A percentile compares a stretch with the other conserved stretches of the same genome.
Evolutionary conservation across 2,888 invertebrate genomes (phyloP).

Genomic region (Morpho helenor): DNA sequence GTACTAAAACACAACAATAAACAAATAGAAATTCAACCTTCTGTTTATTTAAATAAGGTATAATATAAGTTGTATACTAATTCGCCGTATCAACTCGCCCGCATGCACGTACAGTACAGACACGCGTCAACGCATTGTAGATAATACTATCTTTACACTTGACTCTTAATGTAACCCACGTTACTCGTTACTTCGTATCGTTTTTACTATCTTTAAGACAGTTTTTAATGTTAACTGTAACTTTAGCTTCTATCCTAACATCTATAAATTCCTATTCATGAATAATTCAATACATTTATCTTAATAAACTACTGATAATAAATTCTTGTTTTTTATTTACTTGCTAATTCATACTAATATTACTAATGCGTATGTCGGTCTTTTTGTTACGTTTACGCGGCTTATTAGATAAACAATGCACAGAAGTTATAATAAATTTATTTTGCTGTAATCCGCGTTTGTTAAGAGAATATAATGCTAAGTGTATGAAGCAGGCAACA

Average conservation of each 20-base stretch:
- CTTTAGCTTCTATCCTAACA: background rate
- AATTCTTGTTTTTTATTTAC: no score
- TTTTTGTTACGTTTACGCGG: background rate
- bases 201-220: slow-evolving; percentile 7
- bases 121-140: slow-evolving; percentile 61
- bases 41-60: slow-evolving; percentile 24
- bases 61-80: slow-evolving; percentile 10
- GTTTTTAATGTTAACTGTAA: slow-evolving; percentile 11
- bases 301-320: no score
- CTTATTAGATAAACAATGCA: background rate
- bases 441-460: no score
- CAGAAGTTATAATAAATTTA: no score
- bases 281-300: no score
- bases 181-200: slow-evolving; percentile 13
- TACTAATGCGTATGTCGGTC: background rate
- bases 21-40: slow-evolving; percentile 29
- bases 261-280: no score
- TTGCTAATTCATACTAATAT: background rate
- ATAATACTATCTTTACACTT: slow-evolving; percentile 67
- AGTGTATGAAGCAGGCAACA: no score
- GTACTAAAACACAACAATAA: slow-evolving; percentile 32
- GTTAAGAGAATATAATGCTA: no score
- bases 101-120: slow-evolving; percentile 50
- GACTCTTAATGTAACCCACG: slow-evolving; percentile 42
- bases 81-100: slow-evolving; percentile 40